phyloP scores from a whole-genome alignment of 2,888 invertebrate genomes.

The Drosophila prolongata region DNA sequence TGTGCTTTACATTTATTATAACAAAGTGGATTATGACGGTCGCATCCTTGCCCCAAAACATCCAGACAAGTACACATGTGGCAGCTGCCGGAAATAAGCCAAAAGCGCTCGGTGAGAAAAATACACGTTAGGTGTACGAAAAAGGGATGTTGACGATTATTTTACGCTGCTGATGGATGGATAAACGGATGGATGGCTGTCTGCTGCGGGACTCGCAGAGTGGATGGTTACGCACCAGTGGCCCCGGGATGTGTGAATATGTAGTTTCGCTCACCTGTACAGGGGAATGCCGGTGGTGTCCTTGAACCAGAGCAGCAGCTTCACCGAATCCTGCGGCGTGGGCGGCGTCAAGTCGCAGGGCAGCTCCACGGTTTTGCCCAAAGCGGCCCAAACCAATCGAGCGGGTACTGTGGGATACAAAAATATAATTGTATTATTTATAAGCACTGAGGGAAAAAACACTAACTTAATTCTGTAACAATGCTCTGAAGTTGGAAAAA shows the following conservation, averaged over 20 bases:
- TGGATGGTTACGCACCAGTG: slow-evolving; percentile 44
- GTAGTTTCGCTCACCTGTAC: slow-evolving; percentile 89
- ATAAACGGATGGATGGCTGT: slow-evolving; percentile 8
- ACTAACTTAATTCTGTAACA: too few species aligned
- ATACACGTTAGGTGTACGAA: slow-evolving; percentile 54
- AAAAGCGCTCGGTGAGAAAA: slow-evolving; percentile 43
- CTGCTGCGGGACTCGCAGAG: slow-evolving; percentile 21
- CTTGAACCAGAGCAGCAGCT: slow-evolving; percentile 96
- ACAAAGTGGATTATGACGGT: slow-evolving; percentile 78
- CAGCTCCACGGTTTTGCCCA: slow-evolving; percentile 90
- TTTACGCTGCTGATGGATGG: slow-evolving; percentile 71
- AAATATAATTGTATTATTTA: slow-evolving; percentile 19
- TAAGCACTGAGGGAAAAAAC: background rate
- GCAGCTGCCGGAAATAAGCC: slow-evolving; percentile 58
- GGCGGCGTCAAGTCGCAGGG: slow-evolving; percentile 93
- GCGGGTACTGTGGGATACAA: slow-evolving; percentile 86
- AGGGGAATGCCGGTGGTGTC: slow-evolving; percentile 93
- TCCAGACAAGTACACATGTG: slow-evolving; percentile 27
- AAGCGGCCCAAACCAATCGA: slow-evolving; percentile 90
- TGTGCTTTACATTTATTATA: slow-evolving; percentile 81
- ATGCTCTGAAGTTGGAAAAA: too few species aligned
- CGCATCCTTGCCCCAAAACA: slow-evolving; percentile 38
- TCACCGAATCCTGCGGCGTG: slow-evolving; percentile 89
- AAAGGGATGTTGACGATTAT: slow-evolving; percentile 79
- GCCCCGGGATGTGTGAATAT: slow-evolving; percentile 19